These are phyloP conservation scores for Tympanoctomys barrerae DNA, from an alignment of 2,797 vertebrate genomes.

Conservation along the genomic window DNA sequence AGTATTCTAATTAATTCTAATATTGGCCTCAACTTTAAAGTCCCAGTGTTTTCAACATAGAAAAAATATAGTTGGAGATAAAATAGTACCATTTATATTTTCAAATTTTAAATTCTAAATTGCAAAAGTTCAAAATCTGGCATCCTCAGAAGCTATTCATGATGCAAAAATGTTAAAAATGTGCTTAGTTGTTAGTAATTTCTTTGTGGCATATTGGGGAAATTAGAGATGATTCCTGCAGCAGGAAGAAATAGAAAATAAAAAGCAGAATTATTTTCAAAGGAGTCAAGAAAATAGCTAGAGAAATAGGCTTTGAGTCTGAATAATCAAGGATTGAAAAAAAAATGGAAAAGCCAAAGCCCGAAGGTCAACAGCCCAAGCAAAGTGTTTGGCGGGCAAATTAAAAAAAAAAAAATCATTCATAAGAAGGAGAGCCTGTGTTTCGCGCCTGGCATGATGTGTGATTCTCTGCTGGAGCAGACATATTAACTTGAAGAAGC, in stretches of 20 bases:
- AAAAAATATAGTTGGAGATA: neutral
- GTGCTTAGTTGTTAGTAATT: neutral
- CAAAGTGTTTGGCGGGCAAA: neutral
- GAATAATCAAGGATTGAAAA: neutral
- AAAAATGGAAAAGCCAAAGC: conserved; percentile 43
- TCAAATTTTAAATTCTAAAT: conserved; percentile 50
- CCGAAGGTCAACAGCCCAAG: neutral
- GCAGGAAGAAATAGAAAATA: neutral
- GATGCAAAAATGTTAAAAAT: conserved; percentile 22
- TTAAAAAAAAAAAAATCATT: neutral
- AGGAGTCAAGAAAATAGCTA: neutral
- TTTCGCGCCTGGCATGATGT: neutral
- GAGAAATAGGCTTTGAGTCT: neutral
- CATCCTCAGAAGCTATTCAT: neutral
- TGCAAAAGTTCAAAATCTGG: conserved; percentile 1
- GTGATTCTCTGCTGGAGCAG: neutral
- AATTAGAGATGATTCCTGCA: conserved; percentile 11
- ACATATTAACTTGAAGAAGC: neutral
- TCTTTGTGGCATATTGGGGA: neutral
- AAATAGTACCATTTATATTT: conserved; percentile 7
- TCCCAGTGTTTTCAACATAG: neutral
- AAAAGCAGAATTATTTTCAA: conserved; percentile 29
- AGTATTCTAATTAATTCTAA: conserved; percentile 4
- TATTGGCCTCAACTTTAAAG: conserved; percentile 42
- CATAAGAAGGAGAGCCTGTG: neutral